Percentiles rank a stretch among this genome's conserved stretches.
Conservation (phyloP, 37 sponge, comb jelly and placozoan genomes). For the Dysidea cf. avara region DNA sequence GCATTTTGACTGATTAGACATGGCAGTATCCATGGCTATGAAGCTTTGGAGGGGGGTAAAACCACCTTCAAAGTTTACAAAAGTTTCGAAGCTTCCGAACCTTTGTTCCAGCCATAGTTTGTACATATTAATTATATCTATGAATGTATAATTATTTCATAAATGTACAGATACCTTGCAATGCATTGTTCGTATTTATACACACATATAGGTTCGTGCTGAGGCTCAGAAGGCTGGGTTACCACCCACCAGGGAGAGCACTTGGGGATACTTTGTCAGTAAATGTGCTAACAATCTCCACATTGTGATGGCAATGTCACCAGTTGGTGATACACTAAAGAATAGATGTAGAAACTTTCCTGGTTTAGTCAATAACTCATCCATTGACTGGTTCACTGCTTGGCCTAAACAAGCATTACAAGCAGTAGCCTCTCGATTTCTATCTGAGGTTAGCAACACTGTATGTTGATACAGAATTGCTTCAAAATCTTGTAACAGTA, state of each 20-base stretch:
- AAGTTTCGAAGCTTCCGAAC: too few relatives aligned
- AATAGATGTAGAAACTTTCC: conserved; percentile 98
- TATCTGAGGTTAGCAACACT: conserved; percentile 77
- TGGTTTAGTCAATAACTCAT: conserved; percentile 91
- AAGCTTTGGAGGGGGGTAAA: too few relatives aligned
- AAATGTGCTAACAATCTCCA: conserved; percentile 93
- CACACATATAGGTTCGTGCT: conserved; percentile 62
- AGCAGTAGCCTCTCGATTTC: conserved; percentile 93
- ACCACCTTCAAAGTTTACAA: too few relatives aligned
- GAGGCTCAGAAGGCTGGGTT: conserved; percentile 86
- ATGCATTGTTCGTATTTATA: neutral
- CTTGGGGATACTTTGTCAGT: conserved; percentile 92
- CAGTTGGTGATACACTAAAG: conserved; percentile 91
- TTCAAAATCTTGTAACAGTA: too few relatives aligned
- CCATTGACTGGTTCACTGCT: conserved; percentile 99
- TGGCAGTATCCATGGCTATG: too few relatives aligned
- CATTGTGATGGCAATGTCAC: conserved; percentile 98
- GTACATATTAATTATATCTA: too few relatives aligned
- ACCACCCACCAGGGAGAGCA: conserved; percentile 87
- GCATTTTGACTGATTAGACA: too few relatives aligned
- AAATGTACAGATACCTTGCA: too few relatives aligned
- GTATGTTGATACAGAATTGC: too few relatives aligned
- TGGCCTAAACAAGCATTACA: conserved; percentile 99
- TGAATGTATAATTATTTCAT: too few relatives aligned
- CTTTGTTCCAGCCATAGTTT: too few relatives aligned